phyloP scores from a whole-genome alignment of 2,113 vertebrate genomes.

The Myiagra hebetior region DNA sequence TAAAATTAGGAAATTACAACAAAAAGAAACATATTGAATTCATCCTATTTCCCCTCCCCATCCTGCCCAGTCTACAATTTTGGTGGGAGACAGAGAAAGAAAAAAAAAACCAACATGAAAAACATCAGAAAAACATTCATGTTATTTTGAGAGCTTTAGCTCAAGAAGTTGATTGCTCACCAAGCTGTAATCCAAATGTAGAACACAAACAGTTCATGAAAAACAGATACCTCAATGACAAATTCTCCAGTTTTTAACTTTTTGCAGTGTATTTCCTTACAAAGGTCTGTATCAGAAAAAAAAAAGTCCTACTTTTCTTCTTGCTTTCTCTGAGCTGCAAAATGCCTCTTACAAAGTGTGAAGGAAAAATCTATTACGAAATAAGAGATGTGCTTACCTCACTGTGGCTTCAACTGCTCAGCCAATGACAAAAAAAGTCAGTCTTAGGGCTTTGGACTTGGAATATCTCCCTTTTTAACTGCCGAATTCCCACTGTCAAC shows the following conservation, averaged over 20 bases:
- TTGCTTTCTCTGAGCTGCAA: background rate
- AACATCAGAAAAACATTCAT: background rate
- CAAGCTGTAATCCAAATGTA: background rate
- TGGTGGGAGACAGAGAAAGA: background rate
- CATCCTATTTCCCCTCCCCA: accelerated
- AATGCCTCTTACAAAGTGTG: background rate
- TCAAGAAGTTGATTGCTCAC: background rate
- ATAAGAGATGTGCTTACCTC: background rate
- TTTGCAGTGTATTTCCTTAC: background rate
- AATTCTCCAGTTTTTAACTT: background rate
- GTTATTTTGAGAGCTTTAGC: background rate
- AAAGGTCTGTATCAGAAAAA: background rate
- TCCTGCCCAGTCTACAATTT: background rate
- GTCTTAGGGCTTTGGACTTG: background rate
- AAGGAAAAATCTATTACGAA: background rate
- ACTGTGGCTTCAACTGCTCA: background rate
- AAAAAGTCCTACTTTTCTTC: background rate
- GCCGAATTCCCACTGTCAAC: background rate
- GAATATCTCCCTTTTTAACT: background rate
- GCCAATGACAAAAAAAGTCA: background rate
- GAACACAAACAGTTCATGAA: background rate
- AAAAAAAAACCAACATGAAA: background rate
- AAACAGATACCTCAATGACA: background rate
- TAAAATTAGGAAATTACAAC: background rate
- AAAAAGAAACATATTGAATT: background rate